These are phyloP conservation scores for Oryzaephilus surinamensis DNA, from an alignment of 1,140 invertebrate genomes.

Conservation along the genomic window DNA sequence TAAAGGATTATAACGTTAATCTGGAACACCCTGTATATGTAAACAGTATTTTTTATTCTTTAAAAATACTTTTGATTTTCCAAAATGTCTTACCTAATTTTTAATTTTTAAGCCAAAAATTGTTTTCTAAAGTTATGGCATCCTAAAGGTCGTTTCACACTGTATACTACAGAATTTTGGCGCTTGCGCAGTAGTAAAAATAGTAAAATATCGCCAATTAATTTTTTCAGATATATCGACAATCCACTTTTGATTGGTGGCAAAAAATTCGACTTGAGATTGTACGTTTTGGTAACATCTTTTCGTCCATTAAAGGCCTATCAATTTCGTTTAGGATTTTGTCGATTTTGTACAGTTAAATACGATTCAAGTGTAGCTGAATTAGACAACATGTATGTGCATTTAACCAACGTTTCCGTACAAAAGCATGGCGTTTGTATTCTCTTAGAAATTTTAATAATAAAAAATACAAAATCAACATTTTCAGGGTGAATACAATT, in stretches of 20 bases:
- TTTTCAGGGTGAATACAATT: conserved; percentile 83
- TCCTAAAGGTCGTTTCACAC: too few relatives aligned
- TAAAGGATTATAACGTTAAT: too few relatives aligned
- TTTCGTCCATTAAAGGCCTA: conserved; percentile 74
- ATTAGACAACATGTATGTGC: conserved; percentile 77
- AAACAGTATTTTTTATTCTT: too few relatives aligned
- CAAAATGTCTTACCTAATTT: too few relatives aligned
- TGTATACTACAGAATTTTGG: too few relatives aligned
- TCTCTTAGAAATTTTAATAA: not conserved
- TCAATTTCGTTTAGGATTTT: conserved; percentile 69
- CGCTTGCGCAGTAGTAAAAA: too few relatives aligned
- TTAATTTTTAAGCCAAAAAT: too few relatives aligned
- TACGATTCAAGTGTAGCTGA: conserved; percentile 61
- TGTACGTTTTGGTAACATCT: conserved; percentile 78
- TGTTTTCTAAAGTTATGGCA: too few relatives aligned
- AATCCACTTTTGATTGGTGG: conserved; percentile 81
- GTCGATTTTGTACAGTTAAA: conserved; percentile 75
- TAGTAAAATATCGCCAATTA: too few relatives aligned
- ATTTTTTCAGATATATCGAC: conserved; percentile 55
- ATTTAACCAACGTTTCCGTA: conserved; percentile 80
- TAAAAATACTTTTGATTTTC: too few relatives aligned
- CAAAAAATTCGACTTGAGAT: conserved; percentile 79
- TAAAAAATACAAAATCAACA: not conserved
- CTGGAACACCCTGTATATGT: too few relatives aligned
- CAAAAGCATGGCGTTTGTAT: conserved; percentile 70